phyloP scores from a whole-genome alignment of 2,797 vertebrate genomes.

The Sebastes vulpes region DNA sequence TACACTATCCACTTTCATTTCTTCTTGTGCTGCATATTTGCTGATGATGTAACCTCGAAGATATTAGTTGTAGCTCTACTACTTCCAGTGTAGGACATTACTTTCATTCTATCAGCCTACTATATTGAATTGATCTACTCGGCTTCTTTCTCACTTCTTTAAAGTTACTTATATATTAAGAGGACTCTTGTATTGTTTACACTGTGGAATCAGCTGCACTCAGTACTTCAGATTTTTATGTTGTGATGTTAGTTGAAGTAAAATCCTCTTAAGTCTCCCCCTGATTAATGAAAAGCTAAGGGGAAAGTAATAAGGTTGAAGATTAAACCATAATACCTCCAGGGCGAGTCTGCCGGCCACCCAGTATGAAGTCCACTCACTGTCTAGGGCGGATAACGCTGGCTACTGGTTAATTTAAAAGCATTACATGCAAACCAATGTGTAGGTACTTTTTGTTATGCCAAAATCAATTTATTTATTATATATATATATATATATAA shows the following conservation, averaged over 20 bases:
- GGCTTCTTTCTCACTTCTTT: not conserved
- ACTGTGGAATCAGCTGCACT: slow-evolving; percentile 24
- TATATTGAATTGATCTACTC: not conserved
- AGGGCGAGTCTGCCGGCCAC: slow-evolving; percentile 10
- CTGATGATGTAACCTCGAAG: not conserved
- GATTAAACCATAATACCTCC: slow-evolving; percentile 58
- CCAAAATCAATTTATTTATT: not conserved
- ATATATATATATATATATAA: too few species aligned
- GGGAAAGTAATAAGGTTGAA: slow-evolving; percentile 58
- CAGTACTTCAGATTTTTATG: slow-evolving; percentile 13
- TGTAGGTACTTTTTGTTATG: not conserved
- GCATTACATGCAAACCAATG: not conserved
- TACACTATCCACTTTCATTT: not conserved
- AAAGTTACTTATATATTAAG: slow-evolving; percentile 3
- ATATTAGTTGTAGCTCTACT: not conserved
- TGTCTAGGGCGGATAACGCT: slow-evolving; percentile 17
- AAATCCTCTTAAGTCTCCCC: slow-evolving; percentile 55
- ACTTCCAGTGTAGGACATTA: not conserved
- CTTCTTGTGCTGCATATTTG: not conserved
- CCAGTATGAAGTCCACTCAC: slow-evolving; percentile 34
- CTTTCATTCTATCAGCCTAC: not conserved
- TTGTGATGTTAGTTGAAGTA: slow-evolving; percentile 26
- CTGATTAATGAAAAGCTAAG: slow-evolving; percentile 64
- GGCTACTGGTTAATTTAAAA: slow-evolving; percentile 2
- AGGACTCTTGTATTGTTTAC: slow-evolving; percentile 8